Base-by-base conservation (phyloP, 1,140 invertebrate genomes). In the Diabrotica undecimpunctata region DNA sequence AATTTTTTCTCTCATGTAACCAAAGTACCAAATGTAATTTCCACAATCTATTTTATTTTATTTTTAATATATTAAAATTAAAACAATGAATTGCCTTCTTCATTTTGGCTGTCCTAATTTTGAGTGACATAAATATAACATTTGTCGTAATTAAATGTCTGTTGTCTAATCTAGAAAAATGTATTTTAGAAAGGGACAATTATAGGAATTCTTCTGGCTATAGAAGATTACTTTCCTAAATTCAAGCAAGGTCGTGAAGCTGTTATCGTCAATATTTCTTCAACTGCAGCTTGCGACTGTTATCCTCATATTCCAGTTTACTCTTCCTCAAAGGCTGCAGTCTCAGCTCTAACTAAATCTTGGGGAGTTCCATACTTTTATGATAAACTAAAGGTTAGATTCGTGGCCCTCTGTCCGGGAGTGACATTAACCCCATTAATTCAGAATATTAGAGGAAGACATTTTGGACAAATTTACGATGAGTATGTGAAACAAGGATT, bases 321-420 rank as follows among this genome's bases (percentile, higher is more conserved):
- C 53, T 39, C 57, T 8, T 72, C 51, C 5, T 74, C 73, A 0
- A 76, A 76, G 67, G 65, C 67, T 57, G 72, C 73, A 7, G 58
- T 76, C 6, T 25, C 71, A 7, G 74, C 72, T 39, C 25, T 76
- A 36, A 71, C 62, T 10, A 66, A 67, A 39, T 46, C 63, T 6
- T 72, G 70, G 65, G 72, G 73, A 11, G 25, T 56, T 5, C 50
- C 62, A 9, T 9, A 13, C 4, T 64, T 69, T 54, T 74, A 74
- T 35, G 59, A 74, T 5, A 68, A 66, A 46, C 72, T 72, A 5
- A 76, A 77, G 50, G 72, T 79, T 3, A 66, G 69, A 61, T 70
- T 77, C 7, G 37, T 79, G 5, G 67, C 70, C 0, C 62, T 80
- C 13, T 79, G 77, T 71, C 79, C 79, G n/a, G 78, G 78, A 25